These are phyloP conservation scores for Poeciliopsis retropinna DNA, from an alignment of 2,113 vertebrate species.

Conservation along the genomic window DNA sequence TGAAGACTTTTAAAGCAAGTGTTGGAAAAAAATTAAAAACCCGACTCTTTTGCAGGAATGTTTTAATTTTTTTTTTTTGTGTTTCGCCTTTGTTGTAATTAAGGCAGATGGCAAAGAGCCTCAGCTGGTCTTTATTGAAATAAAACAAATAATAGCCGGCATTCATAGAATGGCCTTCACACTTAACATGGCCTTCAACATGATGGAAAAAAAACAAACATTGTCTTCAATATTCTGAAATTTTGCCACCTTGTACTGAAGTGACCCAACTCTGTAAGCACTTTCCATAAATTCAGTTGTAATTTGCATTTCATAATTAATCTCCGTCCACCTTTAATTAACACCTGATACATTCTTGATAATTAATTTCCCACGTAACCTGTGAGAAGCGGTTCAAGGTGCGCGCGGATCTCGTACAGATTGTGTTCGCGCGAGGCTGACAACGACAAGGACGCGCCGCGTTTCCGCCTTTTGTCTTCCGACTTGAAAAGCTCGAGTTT, in stretches of 20 bases:
- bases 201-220: neutral
- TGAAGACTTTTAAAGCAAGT: neutral
- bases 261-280: conserved; percentile 45
- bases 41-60: neutral
- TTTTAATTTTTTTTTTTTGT: neutral
- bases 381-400: conserved; percentile 23
- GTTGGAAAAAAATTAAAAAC: too few relatives aligned
- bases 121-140: neutral
- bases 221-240: conserved; percentile 51
- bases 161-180: neutral
- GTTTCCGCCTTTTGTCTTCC: conserved; percentile 9
- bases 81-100: neutral
- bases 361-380: conserved; percentile 38
- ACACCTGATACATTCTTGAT: conserved; percentile 27
- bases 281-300: conserved; percentile 27
- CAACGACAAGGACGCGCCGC: neutral
- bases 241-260: conserved; percentile 17
- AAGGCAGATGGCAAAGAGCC: neutral
- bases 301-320: conserved; percentile 74
- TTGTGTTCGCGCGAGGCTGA: neutral
- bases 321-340: conserved; percentile 68
- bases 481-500: neutral
- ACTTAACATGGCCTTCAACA: neutral
- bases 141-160: neutral
- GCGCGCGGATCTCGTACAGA: neutral